Conservation (phyloP, 2,797 vertebrate species). For the Esox lucius region DNA sequence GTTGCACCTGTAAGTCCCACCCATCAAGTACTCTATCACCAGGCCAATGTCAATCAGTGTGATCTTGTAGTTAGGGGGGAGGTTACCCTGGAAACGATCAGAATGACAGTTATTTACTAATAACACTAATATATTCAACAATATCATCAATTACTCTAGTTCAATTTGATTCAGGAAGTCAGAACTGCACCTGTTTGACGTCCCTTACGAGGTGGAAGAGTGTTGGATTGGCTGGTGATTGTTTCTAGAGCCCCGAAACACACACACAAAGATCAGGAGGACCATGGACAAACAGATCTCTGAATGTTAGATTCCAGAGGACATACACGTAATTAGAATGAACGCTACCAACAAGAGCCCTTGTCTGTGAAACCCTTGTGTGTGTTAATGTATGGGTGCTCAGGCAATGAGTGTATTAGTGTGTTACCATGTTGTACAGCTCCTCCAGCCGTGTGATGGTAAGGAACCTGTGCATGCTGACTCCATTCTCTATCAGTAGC, state of each 20-base stretch:
- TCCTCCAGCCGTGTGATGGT: constrained; percentile 95
- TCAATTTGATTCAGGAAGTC: neutral
- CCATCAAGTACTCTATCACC: constrained; percentile 97
- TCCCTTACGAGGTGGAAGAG: constrained; percentile 94
- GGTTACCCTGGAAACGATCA: constrained; percentile 82
- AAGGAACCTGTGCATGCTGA: constrained; percentile 99
- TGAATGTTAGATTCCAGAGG: too few relatives aligned
- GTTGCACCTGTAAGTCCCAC: constrained; percentile 96
- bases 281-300: neutral
- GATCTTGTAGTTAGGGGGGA: constrained; percentile 97
- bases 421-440: constrained; percentile 94
- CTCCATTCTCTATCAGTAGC: constrained; percentile 96
- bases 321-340: too few relatives aligned
- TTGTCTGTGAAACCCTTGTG: too few relatives aligned
- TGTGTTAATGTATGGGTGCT: too few relatives aligned
- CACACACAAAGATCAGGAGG: constrained; percentile 9
- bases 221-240: constrained; percentile 91
- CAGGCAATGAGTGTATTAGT: too few relatives aligned
- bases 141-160: neutral
- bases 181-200: constrained; percentile 88
- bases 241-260: constrained; percentile 94
- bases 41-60: constrained; percentile 95
- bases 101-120: neutral
- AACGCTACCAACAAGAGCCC: too few relatives aligned
- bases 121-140: neutral